Conservation (phyloP, 2,797 vertebrate genomes). For the Phoeniculus purpureus region DNA sequence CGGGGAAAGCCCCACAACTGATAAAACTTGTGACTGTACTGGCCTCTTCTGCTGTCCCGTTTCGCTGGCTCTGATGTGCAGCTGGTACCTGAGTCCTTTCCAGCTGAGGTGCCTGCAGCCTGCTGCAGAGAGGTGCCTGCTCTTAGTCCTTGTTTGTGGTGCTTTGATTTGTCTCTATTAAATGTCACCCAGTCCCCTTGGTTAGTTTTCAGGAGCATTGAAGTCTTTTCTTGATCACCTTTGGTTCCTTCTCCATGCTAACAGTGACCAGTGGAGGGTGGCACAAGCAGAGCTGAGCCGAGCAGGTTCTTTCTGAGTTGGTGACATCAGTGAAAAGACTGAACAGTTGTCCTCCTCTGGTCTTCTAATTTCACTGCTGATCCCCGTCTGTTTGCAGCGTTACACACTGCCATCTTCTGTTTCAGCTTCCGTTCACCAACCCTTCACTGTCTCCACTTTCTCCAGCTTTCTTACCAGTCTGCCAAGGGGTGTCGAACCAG, state of each 20-base stretch:
- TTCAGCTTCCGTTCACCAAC: not conserved
- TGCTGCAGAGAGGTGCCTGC: not conserved
- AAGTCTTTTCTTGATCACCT: not conserved
- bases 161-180: not conserved
- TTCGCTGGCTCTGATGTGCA: not conserved
- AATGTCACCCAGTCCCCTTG: not conserved
- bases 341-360: not conserved
- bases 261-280: not conserved
- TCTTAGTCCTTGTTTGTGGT: not conserved
- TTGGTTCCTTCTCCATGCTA: not conserved
- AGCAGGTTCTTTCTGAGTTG: not conserved
- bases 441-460: not conserved
- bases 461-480: not conserved
- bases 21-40: not conserved
- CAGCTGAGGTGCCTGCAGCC: not conserved
- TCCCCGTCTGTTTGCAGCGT: not conserved
- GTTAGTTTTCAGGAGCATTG: accelerated
- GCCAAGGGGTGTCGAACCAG: not conserved
- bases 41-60: not conserved
- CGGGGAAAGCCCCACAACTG: not conserved
- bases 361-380: not conserved
- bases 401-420: conserved; percentile 20
- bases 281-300: not conserved
- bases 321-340: not conserved
- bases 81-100: not conserved